phyloP scores from a whole-genome alignment of 2,113 vertebrate genomes.

The Coptodon bakossiorum region DNA sequence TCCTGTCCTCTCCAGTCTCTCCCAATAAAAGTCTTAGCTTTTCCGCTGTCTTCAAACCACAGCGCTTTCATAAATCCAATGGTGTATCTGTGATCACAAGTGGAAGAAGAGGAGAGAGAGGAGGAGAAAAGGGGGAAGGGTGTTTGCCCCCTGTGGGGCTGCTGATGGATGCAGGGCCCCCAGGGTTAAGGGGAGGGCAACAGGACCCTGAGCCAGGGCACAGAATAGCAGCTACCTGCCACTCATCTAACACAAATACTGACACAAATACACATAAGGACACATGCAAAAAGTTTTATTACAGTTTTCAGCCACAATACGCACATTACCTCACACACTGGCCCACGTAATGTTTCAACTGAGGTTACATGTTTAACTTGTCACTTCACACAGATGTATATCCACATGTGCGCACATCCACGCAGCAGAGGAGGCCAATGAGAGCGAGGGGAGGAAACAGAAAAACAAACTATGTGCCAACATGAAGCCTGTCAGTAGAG shows the following conservation, averaged over 20 bases:
- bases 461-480: constrained; percentile 49
- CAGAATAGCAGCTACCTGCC: constrained; percentile 48
- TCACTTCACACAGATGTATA: not conserved
- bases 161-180: constrained; percentile 63
- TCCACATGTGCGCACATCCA: not conserved
- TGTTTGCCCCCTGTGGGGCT: constrained; percentile 29
- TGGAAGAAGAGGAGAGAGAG: not conserved
- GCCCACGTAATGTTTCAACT: not conserved
- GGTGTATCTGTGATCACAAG: not conserved
- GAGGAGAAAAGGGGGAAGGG: constrained; percentile 8
- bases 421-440: constrained; percentile 20
- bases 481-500: constrained; percentile 40
- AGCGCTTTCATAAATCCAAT: not conserved
- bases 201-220: constrained; percentile 23
- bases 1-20: accelerated
- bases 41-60: not conserved
- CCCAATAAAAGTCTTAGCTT: not conserved
- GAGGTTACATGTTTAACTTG: not conserved
- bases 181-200: constrained; percentile 56
- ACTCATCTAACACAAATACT: constrained; percentile 13
- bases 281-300: not conserved
- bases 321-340: not conserved
- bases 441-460: constrained; percentile 41
- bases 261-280: not conserved
- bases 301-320: not conserved